Evolutionary conservation across 2,797 vertebrate genomes (phyloP).

Genomic region (Knipowitschia caucasica): DNA sequence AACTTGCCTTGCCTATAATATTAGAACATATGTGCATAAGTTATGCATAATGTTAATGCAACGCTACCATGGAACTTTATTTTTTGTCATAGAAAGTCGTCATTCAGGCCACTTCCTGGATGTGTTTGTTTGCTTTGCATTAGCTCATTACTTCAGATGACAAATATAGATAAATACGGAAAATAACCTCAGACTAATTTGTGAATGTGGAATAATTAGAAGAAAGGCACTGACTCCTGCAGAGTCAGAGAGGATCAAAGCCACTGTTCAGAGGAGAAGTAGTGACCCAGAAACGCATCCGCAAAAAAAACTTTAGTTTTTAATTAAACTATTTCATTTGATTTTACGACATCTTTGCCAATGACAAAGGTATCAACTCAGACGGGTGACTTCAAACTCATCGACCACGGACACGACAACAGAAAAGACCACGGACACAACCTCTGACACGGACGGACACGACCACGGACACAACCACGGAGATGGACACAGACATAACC

Average conservation of each 20-base stretch:
- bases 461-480: no score
- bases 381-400: no score
- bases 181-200: neutral
- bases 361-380: no score
- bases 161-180: neutral
- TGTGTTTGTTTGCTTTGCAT: neutral
- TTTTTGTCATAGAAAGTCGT: neutral
- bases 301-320: neutral
- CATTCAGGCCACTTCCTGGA: neutral
- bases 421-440: no score
- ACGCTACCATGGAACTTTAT: no score
- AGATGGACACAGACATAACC: no score
- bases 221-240: neutral
- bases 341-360: no score
- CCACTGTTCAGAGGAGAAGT: neutral
- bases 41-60: no score
- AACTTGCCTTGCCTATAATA: no score
- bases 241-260: slow-evolving; percentile 4
- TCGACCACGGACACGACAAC: no score
- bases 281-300: neutral
- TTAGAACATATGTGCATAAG: no score
- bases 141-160: neutral
- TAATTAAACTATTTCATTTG: neutral
- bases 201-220: neutral
- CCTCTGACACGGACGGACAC: no score